Evolutionary conservation across 2,888 invertebrate genomes (phyloP).

Genomic region (Chrysodeixis includens): DNA sequence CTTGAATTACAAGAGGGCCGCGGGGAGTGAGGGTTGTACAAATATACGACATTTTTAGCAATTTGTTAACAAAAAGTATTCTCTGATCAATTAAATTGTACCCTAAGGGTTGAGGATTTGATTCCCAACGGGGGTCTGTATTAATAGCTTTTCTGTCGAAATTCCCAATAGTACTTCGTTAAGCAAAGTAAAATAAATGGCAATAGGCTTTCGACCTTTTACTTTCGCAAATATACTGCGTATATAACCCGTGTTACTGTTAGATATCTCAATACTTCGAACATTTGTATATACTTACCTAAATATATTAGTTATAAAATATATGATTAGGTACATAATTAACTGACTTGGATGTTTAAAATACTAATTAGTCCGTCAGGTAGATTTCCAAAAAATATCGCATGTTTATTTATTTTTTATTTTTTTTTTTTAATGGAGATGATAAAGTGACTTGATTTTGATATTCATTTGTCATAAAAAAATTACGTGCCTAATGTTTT

Average conservation of each 20-base stretch:
- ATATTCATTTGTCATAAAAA: no score
- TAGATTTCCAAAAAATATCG: no score
- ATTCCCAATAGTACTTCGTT: slow-evolving; percentile 1
- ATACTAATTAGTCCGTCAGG: no score
- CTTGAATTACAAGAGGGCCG: neutral
- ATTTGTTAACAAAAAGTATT: slow-evolving; percentile 7
- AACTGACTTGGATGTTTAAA: no score
- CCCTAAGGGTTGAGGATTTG: slow-evolving; percentile 4
- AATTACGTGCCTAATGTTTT: no score
- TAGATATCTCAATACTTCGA: neutral
- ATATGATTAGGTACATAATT: no score
- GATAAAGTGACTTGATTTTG: no score
- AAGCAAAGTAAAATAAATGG: neutral
- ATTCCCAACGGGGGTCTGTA: slow-evolving; percentile 4
- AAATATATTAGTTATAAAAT: no score
- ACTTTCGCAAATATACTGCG: neutral
- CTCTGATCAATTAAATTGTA: slow-evolving; percentile 4
- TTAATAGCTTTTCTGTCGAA: slow-evolving; percentile 4
- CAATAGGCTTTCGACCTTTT: neutral
- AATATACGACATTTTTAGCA: slow-evolving; percentile 1
- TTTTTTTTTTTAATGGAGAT: no score
- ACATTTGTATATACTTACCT: no score
- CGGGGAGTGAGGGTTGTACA: neutral
- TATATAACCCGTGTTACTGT: no score
- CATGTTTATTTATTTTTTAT: no score